These are phyloP conservation scores for Notechis scutatus DNA, from an alignment of 2,113 vertebrate species.

Conservation along the genomic window DNA sequence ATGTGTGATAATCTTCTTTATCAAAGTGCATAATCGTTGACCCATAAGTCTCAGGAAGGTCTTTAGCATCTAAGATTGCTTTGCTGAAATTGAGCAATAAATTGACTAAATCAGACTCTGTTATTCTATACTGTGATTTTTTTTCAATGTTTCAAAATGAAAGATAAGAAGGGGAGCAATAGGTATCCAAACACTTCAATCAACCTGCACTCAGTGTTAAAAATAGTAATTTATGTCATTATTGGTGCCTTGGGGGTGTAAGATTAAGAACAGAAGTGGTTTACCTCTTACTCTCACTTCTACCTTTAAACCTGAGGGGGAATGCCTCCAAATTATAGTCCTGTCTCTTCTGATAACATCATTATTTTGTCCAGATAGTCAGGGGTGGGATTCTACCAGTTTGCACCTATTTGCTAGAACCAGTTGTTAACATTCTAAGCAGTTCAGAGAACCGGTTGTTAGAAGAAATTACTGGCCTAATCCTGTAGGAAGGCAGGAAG, in stretches of 20 bases:
- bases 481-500: too few species aligned
- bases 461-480: too few species aligned
- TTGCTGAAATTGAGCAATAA: not conserved
- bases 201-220: not conserved
- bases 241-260: not conserved
- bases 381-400: too few species aligned
- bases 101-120: not conserved
- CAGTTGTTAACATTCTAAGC: too few species aligned
- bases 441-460: too few species aligned
- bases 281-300: not conserved
- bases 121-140: not conserved
- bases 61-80: not conserved
- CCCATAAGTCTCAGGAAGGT: not conserved
- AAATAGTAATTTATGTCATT: not conserved
- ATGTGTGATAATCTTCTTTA: not conserved
- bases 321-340: not conserved
- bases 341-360: not conserved
- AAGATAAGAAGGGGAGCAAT: not conserved
- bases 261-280: not conserved
- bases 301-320: not conserved
- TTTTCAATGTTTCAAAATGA: not conserved
- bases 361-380: not conserved
- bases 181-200: not conserved
- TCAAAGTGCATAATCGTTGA: not conserved
- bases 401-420: too few species aligned